Evolutionary conservation across 1,140 invertebrate genomes (phyloP), one percentile per base, ranked within the genome.

Genomic region (Brevipalpus yothersi): DNA sequence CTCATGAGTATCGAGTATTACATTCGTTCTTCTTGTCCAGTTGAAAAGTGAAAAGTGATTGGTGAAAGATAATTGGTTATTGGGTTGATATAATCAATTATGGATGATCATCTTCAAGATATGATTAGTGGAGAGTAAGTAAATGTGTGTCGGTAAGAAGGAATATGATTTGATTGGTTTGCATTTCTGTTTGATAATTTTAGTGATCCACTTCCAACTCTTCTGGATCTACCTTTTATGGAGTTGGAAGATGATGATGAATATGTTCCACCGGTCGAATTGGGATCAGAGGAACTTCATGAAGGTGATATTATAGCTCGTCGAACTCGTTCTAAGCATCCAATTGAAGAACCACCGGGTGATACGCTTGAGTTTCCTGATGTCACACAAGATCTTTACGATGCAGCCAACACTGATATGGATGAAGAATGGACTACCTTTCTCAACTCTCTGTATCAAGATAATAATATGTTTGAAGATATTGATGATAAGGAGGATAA

Each of bases 211-310:
- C 31, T 31, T 31, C 31, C 31, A 3, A 31, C 31, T 31, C 31
- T 31, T 31, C 31, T 31, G 31, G 31, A 31, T 31, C 31, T 31
- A 3, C 31, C 31, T 3, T 7, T 56, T n/a, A 15, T 56, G 9
- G 55, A 56, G 9, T 9, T 41, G 55, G 39, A 41, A 23, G 55
- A n/a, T n/a, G 55, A 43, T 56, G 55, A 56, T 56, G 55, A 56
- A 41, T 56, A 41, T 23, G 23, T 19, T 43, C 39, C 41, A 13
- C 17, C 39, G 3, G 55, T 23, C 2, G 55, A 56, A 17, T 17
- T 23, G 23, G 55, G 17, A 31, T 17, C 17, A 17, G 55, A 56
- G 17, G 55, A 49, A 55, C 17, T 23, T 7, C 4, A 17, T n/a
- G 58, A 51, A 51, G 21, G 49, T 51, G 49, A 51, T 17, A 51